A percentile compares a stretch with the other conserved stretches of the same genome.
phyloP scores from a whole-genome alignment of 2,113 vertebrate species.

The Leptocoma aspasia region DNA sequence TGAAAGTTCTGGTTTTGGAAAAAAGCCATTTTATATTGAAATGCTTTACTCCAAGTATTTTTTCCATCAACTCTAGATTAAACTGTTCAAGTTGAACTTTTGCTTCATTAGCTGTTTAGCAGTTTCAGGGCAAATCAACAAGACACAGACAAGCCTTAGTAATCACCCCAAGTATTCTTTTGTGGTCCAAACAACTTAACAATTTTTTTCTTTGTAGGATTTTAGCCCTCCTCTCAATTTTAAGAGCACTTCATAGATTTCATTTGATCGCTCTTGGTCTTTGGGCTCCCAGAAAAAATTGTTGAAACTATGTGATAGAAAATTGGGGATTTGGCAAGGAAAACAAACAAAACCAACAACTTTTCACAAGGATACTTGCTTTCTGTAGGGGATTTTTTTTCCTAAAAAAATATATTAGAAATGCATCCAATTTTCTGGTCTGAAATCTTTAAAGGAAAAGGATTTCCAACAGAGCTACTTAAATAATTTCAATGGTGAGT shows the following conservation, averaged over 20 bases:
- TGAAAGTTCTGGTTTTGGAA: conserved; percentile 36
- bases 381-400: background rate
- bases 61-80: conserved; percentile 15
- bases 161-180: background rate
- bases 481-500: background rate
- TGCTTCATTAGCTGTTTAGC: conserved; percentile 20
- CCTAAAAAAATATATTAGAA: background rate
- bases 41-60: conserved; percentile 3
- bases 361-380: background rate
- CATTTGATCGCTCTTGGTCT: background rate
- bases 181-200: background rate
- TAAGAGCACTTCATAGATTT: background rate
- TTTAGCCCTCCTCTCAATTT: background rate
- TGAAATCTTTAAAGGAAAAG: background rate
- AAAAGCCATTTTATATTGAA: conserved; percentile 23
- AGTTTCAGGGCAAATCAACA: conserved; percentile 30
- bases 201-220: background rate
- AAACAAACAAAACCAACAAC: background rate
- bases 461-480: background rate
- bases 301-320: conserved; percentile 9
- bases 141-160: background rate
- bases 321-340: conserved; percentile 4
- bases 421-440: background rate
- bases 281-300: background rate
- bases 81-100: background rate